A percentile compares a stretch with the other conserved stretches of the same genome.
Conservation (phyloP, 2,113 vertebrate genomes). For the Clarias gariepinus region DNA sequence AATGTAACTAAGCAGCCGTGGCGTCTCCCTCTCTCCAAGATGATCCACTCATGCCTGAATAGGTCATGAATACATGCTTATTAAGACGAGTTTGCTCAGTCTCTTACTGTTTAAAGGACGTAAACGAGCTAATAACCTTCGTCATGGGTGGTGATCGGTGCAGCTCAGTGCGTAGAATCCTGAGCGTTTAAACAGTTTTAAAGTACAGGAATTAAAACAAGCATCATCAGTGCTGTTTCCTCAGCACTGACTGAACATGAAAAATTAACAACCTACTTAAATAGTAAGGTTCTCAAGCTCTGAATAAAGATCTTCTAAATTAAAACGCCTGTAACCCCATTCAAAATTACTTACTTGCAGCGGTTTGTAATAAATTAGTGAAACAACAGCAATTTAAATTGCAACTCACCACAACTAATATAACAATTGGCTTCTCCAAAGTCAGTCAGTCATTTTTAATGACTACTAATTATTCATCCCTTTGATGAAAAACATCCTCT, state of each 20-base stretch:
- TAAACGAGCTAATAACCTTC: conserved; percentile 4
- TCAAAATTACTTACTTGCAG: too few species aligned
- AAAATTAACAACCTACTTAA: not conserved
- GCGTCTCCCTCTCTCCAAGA: conserved; percentile 10
- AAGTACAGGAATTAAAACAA: not conserved
- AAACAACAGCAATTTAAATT: too few species aligned
- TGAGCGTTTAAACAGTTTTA: not conserved
- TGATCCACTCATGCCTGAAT: not conserved
- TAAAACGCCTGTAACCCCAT: not conserved
- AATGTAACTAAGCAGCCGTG: conserved; percentile 18
- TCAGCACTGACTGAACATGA: not conserved
- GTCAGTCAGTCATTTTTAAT: too few species aligned
- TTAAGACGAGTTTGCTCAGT: not conserved
- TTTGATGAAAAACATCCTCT: too few species aligned
- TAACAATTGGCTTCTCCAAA: too few species aligned
- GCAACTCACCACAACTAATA: too few species aligned
- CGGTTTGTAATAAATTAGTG: too few species aligned
- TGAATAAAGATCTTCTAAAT: not conserved
- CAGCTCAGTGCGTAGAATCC: not conserved
- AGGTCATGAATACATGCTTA: not conserved
- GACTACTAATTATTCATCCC: too few species aligned
- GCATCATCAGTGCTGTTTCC: too few species aligned
- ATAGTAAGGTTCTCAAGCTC: not conserved
- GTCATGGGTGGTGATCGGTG: not conserved
- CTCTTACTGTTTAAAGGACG: not conserved